These are phyloP conservation scores for Tinamus major DNA, from an alignment of 2,797 vertebrate species.

Conservation along the genomic window DNA sequence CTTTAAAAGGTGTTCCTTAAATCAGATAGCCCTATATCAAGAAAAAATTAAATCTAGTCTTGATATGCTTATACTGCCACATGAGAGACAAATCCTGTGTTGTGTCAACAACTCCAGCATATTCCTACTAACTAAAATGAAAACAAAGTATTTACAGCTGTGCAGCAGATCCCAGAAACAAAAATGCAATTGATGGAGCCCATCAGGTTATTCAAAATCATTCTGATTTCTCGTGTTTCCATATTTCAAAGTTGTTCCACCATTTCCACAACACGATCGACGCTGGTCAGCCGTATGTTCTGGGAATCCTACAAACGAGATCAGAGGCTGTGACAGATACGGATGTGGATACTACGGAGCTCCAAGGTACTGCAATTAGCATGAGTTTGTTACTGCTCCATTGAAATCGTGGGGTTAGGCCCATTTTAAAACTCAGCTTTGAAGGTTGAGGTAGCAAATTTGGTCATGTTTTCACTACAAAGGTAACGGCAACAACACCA, in stretches of 20 bases:
- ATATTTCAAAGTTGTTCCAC: constrained; percentile 44
- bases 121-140: background rate
- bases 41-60: background rate
- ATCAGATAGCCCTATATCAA: background rate
- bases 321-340: constrained; percentile 72
- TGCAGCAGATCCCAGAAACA: background rate
- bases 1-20: background rate
- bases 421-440: background rate
- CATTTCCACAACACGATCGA: background rate
- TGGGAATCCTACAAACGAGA: constrained; percentile 75
- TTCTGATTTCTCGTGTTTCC: background rate
- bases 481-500: background rate
- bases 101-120: background rate
- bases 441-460: background rate
- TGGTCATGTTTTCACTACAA: background rate
- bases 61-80: background rate
- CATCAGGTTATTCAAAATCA: too few species aligned
- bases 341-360: constrained; percentile 78
- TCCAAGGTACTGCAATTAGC: constrained; percentile 55
- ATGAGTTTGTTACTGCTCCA: rapidly evolving
- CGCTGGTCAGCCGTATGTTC: constrained; percentile 73
- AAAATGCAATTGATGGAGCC: too few species aligned
- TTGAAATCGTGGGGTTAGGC: background rate
- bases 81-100: background rate
- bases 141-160: background rate